Evolutionary conservation across 2,113 vertebrate genomes (phyloP).

Genomic region (Callionymus lyra): DNA sequence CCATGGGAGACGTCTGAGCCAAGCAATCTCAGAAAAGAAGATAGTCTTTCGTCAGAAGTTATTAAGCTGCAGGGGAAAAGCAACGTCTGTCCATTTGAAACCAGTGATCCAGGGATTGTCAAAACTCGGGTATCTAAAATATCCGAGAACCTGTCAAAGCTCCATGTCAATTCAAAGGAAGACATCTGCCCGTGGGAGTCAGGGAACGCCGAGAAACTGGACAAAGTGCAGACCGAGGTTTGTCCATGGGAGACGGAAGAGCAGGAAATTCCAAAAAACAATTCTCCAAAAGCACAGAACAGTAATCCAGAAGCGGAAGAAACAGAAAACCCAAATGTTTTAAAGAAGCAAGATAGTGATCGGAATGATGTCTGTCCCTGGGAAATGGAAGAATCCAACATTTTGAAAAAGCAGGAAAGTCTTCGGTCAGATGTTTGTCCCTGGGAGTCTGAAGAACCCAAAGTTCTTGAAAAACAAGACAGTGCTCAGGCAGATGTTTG

Average conservation of each 20-base stretch:
- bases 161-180: constrained; percentile 2
- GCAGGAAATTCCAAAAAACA: constrained; percentile 5
- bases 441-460: constrained; percentile 32
- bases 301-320: too few species aligned
- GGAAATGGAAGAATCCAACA: constrained; percentile 22
- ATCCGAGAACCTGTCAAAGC: neutral
- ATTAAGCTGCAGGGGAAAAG: too few species aligned
- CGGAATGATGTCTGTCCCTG: constrained; percentile 33
- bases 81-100: too few species aligned
- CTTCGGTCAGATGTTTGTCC: constrained; percentile 32
- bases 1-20: constrained; percentile 25
- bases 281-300: constrained; percentile 52
- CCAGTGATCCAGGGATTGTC: too few species aligned
- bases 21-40: too few species aligned
- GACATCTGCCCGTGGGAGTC: constrained; percentile 34
- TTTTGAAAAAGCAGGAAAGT: constrained; percentile 11
- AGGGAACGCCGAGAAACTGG: constrained; percentile 15
- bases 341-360: constrained; percentile 8
- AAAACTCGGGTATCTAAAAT: too few species aligned
- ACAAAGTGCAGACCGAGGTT: neutral
- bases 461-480: constrained; percentile 16
- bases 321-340: constrained; percentile 4
- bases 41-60: too few species aligned
- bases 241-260: constrained; percentile 40
- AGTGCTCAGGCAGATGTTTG: constrained; percentile 24